A percentile compares a stretch with the other conserved stretches of the same genome.
These are phyloP conservation scores for Syrphus vitripennis DNA, from an alignment of 2,888 invertebrate genomes.

Conservation along the genomic window DNA sequence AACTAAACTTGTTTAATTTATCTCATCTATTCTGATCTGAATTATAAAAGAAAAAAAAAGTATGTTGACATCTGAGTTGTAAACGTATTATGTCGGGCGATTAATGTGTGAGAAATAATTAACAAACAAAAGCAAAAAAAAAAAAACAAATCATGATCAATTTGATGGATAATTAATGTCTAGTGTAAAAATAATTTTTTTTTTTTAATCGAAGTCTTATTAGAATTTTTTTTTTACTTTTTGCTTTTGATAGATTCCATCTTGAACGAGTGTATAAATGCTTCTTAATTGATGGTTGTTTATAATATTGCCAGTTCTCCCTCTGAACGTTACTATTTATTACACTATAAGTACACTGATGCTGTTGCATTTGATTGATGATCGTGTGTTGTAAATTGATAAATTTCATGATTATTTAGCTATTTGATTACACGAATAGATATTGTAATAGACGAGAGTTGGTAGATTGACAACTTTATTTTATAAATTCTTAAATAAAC, in stretches of 20 bases:
- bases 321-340: constrained; percentile 27
- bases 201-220: constrained; percentile 18
- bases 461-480: constrained; percentile 18
- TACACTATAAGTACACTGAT: constrained; percentile 17
- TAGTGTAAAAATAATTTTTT: constrained; percentile 32
- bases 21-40: not conserved
- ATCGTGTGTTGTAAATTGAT: constrained; percentile 22
- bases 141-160: constrained; percentile 19
- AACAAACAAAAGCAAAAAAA: not conserved
- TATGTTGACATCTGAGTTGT: not conserved
- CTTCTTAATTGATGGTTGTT: constrained; percentile 52
- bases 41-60: not conserved
- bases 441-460: no score
- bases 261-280: constrained; percentile 47
- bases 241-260: constrained; percentile 50
- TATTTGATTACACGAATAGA: constrained; percentile 20
- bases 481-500: not conserved
- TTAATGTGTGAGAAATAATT: constrained; percentile 19
- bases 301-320: constrained; percentile 7
- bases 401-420: constrained; percentile 14
- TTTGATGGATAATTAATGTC: constrained; percentile 30
- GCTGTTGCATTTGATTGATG: constrained; percentile 20
- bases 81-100: not conserved
- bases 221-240: constrained; percentile 32
- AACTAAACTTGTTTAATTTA: not conserved